Evolutionary conservation across 2,797 vertebrate species (phyloP), one percentile per base, ranked within the genome.

Genomic region (Ataeniobius toweri): DNA sequence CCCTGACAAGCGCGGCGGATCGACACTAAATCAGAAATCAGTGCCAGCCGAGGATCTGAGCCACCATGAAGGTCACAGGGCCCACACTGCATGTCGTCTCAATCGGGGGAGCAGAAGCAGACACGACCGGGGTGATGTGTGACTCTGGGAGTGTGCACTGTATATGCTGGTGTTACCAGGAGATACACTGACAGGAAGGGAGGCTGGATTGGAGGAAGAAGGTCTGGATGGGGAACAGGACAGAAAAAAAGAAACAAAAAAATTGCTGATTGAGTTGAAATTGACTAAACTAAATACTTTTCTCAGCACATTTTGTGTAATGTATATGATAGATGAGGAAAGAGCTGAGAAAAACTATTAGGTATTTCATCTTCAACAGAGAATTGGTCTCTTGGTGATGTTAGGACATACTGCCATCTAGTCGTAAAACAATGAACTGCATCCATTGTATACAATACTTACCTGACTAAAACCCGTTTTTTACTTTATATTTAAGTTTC

Each of bases 21-120:
- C 97, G 96, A 98, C 97, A 98, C 97, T 99, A 99, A 99, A 99
- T 99, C 97, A 99, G 97, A 98, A 98, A 99, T 99, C 98, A 98
- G 97, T 97, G 97, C 97, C 97, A 98, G 97, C 96, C 96, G 96
- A 97, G 97, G 97, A 97, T 98, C 97, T 98, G 97, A 98, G 97
- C 97, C 96, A 97, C 97, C 98, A 97, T 99, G 98, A 99, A 99
- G 98, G 98, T 99, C 98, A 99, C 97, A 98, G 97, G 93, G 95
- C 97, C 97, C 96, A 92, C 91, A 89, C 91, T 80, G 91, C 80
- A 78, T 92, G 92, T 91, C 90, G 88, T 94, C 93, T 94, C 93
- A 93, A 94, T 94, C 90, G 88, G 86, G 81, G 88, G 93, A 95
- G 94, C 92, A 95, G 95, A 93, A 95, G 85, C 81, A 91, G 88